Evolutionary conservation across 2,888 invertebrate genomes (phyloP).

Genomic region (Bellardia pandia): DNA sequence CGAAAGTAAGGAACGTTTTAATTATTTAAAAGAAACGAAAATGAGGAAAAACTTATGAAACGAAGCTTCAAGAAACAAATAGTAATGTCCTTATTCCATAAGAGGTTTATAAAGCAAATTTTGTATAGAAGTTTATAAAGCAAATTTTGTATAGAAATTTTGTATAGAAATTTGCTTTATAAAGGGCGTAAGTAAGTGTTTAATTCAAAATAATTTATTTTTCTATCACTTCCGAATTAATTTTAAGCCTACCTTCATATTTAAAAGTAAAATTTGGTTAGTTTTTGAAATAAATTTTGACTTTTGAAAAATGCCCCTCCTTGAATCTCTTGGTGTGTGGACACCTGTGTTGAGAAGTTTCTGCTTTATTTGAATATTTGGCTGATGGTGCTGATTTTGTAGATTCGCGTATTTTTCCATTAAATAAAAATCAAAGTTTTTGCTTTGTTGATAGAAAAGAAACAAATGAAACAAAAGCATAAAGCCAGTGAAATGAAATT

Average conservation of each 20-base stretch:
- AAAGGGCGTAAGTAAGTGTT: too few species aligned
- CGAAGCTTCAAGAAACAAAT: too few species aligned
- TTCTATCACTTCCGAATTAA: background rate
- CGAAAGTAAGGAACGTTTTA: too few species aligned
- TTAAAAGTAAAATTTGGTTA: background rate
- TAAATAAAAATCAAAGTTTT: slow-evolving; percentile 23
- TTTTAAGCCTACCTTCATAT: background rate
- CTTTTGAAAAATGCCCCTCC: slow-evolving; percentile 33
- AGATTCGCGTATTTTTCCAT: background rate
- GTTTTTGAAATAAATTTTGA: slow-evolving; percentile 39
- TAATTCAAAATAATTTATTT: background rate
- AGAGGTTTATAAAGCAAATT: too few species aligned
- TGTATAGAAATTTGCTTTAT: too few species aligned
- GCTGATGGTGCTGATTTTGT: slow-evolving; percentile 44
- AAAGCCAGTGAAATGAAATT: background rate
- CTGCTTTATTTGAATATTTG: slow-evolving; percentile 58
- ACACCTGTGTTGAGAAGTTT: slow-evolving; percentile 45
- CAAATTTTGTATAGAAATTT: too few species aligned
- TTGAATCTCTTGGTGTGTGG: background rate
- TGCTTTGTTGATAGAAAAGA: slow-evolving; percentile 32
- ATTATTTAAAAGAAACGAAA: too few species aligned
- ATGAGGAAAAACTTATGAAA: too few species aligned
- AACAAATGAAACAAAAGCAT: slow-evolving; percentile 1
- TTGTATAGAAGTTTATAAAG: too few species aligned
- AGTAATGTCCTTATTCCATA: too few species aligned